A percentile compares a stretch with the other conserved stretches of the same genome.
Evolutionary conservation across 2,797 vertebrate species (phyloP).

Genomic region (Dryobates pubescens): DNA sequence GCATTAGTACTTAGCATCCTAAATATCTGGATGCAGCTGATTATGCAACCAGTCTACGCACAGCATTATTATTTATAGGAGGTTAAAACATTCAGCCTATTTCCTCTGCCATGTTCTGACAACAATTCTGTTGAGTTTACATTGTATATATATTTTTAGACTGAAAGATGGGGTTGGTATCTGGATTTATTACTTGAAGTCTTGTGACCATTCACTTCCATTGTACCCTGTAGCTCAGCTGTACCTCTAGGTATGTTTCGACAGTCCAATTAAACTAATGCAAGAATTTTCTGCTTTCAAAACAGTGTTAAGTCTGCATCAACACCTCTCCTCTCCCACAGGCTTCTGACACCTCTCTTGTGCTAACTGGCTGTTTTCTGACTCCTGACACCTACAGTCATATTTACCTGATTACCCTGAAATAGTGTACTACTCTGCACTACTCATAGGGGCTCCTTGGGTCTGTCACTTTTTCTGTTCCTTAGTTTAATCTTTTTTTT

Average conservation of each 20-base stretch:
- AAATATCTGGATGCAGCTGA: background rate
- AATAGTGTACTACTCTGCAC: rapidly evolving
- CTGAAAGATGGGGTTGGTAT: background rate
- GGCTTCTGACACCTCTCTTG: background rate
- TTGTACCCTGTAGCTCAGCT: background rate
- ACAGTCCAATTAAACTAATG: background rate
- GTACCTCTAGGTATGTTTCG: background rate
- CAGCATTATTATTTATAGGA: background rate
- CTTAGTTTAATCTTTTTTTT: background rate
- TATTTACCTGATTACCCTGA: background rate
- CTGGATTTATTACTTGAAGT: background rate
- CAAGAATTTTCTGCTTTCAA: background rate
- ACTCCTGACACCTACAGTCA: background rate
- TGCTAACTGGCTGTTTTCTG: background rate
- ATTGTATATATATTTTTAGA: background rate
- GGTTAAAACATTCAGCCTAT: background rate
- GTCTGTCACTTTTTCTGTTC: background rate
- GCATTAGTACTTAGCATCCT: background rate
- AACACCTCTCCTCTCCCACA: rapidly evolving
- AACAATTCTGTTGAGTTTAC: background rate
- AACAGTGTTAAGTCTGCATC: rapidly evolving
- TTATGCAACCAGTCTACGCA: background rate
- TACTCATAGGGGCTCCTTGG: background rate
- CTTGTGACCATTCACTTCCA: background rate
- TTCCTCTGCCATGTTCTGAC: background rate